These are phyloP conservation scores for Diploscapter pachys DNA, from an alignment of 1,140 invertebrate species.

Conservation along the genomic window DNA sequence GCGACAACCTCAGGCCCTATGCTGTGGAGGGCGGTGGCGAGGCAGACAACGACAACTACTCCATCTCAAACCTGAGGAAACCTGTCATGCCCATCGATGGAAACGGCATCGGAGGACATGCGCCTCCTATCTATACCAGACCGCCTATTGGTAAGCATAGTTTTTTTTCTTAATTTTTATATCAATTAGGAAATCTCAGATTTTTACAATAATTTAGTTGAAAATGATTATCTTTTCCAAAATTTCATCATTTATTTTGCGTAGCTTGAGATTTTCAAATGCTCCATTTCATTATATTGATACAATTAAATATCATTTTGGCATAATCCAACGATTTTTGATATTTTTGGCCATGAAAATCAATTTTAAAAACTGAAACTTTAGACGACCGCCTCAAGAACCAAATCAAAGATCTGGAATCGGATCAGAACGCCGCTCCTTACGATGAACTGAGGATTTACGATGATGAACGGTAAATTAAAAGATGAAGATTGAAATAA, in stretches of 20 bases:
- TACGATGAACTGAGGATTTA: slow-evolving; percentile 58
- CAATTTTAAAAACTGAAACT: background rate
- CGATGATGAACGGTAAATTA: slow-evolving; percentile 40
- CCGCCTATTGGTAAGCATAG: slow-evolving; percentile 1
- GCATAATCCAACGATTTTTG: background rate
- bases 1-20: slow-evolving; percentile 53
- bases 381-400: slow-evolving; percentile 55
- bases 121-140: slow-evolving; percentile 39
- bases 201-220: too few relatives aligned
- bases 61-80: slow-evolving; percentile 52
- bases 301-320: background rate
- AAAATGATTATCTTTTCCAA: too few relatives aligned
- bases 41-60: slow-evolving; percentile 55
- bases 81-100: slow-evolving; percentile 56
- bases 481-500: too few relatives aligned
- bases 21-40: slow-evolving; percentile 57
- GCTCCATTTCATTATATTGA: slow-evolving; percentile 23
- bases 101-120: slow-evolving; percentile 33
- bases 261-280: too few relatives aligned
- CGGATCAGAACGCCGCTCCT: slow-evolving; percentile 55
- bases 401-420: slow-evolving; percentile 53
- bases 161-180: too few relatives aligned
- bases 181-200: too few relatives aligned
- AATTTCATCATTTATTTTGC: too few relatives aligned
- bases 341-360: slow-evolving; percentile 1